Percentiles rank a stretch among this genome's conserved stretches.
phyloP scores from a whole-genome alignment of 2,113 vertebrate species.

The Dicrurus megarhynchus region DNA sequence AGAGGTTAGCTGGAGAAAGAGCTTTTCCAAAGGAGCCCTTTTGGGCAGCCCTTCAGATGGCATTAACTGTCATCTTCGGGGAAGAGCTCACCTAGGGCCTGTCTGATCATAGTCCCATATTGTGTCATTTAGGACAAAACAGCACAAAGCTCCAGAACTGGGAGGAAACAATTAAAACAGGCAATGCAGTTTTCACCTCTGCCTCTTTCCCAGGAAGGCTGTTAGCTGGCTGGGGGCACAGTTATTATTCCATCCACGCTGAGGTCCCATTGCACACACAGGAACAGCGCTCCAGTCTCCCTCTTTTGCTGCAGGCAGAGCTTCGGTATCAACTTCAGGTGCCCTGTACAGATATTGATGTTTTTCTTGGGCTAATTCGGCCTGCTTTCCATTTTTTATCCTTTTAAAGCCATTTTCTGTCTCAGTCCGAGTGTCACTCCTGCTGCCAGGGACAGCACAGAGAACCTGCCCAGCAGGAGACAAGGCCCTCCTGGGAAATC shows the following conservation, averaged over 20 bases:
- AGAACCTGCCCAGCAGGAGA: not conserved
- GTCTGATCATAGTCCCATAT: not conserved
- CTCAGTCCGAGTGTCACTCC: not conserved
- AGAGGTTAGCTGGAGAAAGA: slow-evolving; percentile 1
- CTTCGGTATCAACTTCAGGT: not conserved
- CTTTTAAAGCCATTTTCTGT: not conserved
- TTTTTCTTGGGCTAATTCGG: not conserved
- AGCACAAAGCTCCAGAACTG: not conserved
- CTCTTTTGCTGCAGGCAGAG: not conserved
- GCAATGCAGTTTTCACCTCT: not conserved
- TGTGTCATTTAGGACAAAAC: not conserved
- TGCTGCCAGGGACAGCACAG: not conserved
- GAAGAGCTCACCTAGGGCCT: not conserved
- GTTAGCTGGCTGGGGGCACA: not conserved
- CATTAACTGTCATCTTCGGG: not conserved
- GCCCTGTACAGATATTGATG: not conserved
- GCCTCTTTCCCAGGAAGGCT: not conserved
- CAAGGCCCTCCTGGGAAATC: not conserved
- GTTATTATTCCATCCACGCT: accelerated
- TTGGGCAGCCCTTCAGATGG: not conserved
- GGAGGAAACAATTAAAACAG: not conserved
- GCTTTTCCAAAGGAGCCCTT: not conserved
- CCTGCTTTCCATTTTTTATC: not conserved
- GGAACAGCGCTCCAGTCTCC: not conserved
- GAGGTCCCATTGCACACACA: not conserved